Evolutionary conservation across 2,888 invertebrate genomes (phyloP), one percentile per base, ranked within the genome.

Genomic region (Dynastes grantii): DNA sequence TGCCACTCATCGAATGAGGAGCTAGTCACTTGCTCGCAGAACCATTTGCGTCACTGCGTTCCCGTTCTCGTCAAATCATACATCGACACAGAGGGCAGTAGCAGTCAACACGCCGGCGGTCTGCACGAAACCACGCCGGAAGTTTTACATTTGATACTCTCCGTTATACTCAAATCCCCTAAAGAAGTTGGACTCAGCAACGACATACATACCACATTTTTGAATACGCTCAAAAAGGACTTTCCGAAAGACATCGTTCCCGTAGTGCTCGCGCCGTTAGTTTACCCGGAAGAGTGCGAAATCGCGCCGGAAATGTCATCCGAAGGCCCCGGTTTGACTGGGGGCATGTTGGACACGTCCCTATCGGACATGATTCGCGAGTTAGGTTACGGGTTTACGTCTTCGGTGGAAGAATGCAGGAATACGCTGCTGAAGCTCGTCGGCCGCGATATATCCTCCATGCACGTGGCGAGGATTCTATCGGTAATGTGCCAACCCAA

Each of bases 51-150:
- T 87, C 93, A 93, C 88, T 94, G 95, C 87, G 91, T 98, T 82
- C 95, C 97, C 79, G 94, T 95, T 86, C 91, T 98, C 81, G 94
- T 97, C 76, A 94, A 95, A 89, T 94, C 95, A 82, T 97, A 97
- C 89, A 92, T 96, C 83, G 96, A 97, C 88, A 93, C 94, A 88
- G 95, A 95, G 90, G 94, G 94, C 84, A 92, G 91, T 81, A 92
- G 91, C 84, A 91, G 92, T 85, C 93, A 93, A 85, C 87, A 87
- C 87, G 95, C 95, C 88, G 95, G 95, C 84, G 96, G 96, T 83
- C 92, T 98, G 85, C 95, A 96, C 92, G 97, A 97, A 90, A 94
- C 96, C 85, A 94, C 95, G 81, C 95, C 97, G 85, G 97, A 97
- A 91, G 93, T 97, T 81, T 90, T 97, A 85, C 96, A 97, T 90